Evolutionary conservation across 2,797 vertebrate species (phyloP).

Genomic region (Squalus acanthias): DNA sequence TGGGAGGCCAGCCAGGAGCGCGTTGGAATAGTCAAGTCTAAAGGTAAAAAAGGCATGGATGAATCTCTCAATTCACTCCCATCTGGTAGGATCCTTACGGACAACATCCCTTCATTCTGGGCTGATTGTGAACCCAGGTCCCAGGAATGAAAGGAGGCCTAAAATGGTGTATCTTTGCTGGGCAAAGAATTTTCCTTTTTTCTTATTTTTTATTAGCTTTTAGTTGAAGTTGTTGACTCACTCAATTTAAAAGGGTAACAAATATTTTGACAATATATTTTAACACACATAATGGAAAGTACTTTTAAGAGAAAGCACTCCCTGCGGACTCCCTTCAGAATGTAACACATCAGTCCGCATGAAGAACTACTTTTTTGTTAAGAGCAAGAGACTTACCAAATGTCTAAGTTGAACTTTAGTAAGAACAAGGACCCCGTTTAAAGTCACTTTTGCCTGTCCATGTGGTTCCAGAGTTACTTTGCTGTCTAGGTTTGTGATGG

Average conservation of each 20-base stretch:
- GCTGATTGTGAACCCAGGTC: background rate
- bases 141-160: background rate
- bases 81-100: background rate
- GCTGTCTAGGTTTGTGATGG: slow-evolving; percentile 65
- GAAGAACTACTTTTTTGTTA: background rate
- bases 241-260: background rate
- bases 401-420: slow-evolving; percentile 68
- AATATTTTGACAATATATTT: background rate
- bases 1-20: too few species aligned
- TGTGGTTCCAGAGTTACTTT: slow-evolving; percentile 61
- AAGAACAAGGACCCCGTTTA: slow-evolving; percentile 66
- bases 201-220: background rate
- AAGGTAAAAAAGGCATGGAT: too few species aligned
- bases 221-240: background rate
- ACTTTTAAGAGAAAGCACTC: background rate
- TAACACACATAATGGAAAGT: background rate
- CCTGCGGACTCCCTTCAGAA: background rate
- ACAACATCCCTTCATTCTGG: background rate
- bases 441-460: slow-evolving; percentile 64
- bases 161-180: background rate
- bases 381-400: slow-evolving; percentile 58
- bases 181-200: background rate
- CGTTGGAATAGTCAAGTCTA: too few species aligned
- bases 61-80: background rate
- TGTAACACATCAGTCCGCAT: background rate